Evolutionary conservation across 2,888 invertebrate species (phyloP), one percentile per base, ranked within the genome.

Genomic region (Entomobrya proxima): DNA sequence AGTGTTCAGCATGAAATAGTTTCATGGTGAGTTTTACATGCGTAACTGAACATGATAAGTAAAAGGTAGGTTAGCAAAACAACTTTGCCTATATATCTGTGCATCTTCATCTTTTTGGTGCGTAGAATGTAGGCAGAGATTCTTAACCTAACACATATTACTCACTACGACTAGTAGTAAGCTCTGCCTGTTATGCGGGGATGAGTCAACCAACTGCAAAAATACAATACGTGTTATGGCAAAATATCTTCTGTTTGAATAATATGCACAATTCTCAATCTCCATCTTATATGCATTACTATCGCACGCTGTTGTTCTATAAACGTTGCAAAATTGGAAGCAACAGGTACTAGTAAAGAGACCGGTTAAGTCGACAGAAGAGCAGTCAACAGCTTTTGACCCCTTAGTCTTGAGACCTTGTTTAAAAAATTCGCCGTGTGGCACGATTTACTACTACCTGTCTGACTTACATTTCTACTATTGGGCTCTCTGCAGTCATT

Each of bases 321-420:
- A 75, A 75, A 55, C 32, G 52, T 52, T 35, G 27, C 76, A 76
- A 76, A 55, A 55, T 76, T 76, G 74, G 40, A 76, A 58, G 79
- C 76, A 76, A 37, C 76, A 76, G 55, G 58, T 58, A 76, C 40
- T 69, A 61, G 44, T 24, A 55, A 47, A 77, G 77, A 84, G 78
- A 84, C 84, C 84, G 77, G 84, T 84, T 84, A 78, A 83, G 52
- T 72, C 72, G 44, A 61, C 72, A 80, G 27, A 30, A 37, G 83
- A 64, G 78, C 74, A 85, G 85, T 79, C 79, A 85, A 85, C 79
- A 85, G 79, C 85, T 61, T 85, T 85, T 85, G 85, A 85, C 85
- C 85, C 85, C 84, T 44, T 84, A 84, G 84, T 85, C 79, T 85
- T 85, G 79, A 79, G 85, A 85, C 85, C 85, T 85, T 85, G 85